Evolutionary conservation across 2,113 vertebrate species (phyloP), one percentile per base, ranked within the genome.

Genomic region (Edolisoma coerulescens): DNA sequence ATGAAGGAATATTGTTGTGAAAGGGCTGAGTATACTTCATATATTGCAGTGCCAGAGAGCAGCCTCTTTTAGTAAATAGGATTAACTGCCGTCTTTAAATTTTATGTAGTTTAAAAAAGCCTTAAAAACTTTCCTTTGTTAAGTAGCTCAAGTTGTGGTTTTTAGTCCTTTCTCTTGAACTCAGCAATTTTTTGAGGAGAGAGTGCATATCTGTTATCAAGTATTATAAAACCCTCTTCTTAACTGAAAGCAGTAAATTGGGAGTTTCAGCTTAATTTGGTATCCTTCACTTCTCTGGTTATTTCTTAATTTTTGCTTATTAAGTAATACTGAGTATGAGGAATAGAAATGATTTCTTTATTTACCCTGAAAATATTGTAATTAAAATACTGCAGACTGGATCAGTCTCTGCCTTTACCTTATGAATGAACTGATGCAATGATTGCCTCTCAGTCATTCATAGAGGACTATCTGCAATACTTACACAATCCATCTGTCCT

Each of bases 141-240:
- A 95, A 90, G 28, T 89, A 87, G 47, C 71, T 97, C 32, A 69
- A 81, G 61, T 90, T 95, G 50, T 90, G 80, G 23, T 56, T 93
- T 93, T 90, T 86, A 73, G 83, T 96, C 42, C 59, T 95, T 94
- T 96, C 71, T 93, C 49, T 96, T 96, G 59, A 81, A 84, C 60
- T 91, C 77, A 79, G 90, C 87, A 93, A 5, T 95, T 96, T 95
- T 95, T 95, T 95, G 56, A 83, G 44, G 19, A 47, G 10, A 87
- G 69, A 93, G 52, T 92, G 65, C 21, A 4, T 91, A 59, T 95
- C 67, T 90, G 33, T 95, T 95, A 82, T 42, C 28, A 93, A 90
- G 35, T 78, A 45, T 52, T 79, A 93, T 77, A 69, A 83, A 84
- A 65, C 15, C 56, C 17, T 84, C 32, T 50, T 76, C 92, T 93